Base-by-base conservation (phyloP, 2,113 vertebrate genomes). In the Todiramphus chloris region DNA sequence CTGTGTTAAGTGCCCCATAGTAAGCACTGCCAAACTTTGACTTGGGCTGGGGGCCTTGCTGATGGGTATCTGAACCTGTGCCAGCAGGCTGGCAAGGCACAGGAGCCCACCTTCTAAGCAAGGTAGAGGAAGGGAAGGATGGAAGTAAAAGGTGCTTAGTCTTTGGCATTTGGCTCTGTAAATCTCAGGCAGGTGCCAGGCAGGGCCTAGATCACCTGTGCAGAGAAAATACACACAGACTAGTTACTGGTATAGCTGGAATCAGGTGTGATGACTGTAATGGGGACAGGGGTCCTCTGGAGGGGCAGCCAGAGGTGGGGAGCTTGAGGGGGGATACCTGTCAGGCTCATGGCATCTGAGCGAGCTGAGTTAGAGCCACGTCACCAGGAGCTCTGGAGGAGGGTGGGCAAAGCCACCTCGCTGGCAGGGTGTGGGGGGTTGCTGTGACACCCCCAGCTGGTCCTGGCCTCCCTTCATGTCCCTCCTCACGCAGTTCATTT, bases 401-500 rank as follows among this genome's bases (percentile, higher is more conserved):
- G 41, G 19, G 64, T 21, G 41, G 35, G 28, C 70, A 85, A 66
- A 63, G 28, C 16, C 58, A 75, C 25, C 27, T 35, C 6, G 18
- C 11, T 1, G 2, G 68, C 13, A 37, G 58, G 51, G 24, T 1
- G 2, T 3, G 1, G 46, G 39, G 9, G 16, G 55, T 48, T 79
- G 62, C 78, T 63, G 25, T 43, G 67, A 56, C 39, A n/a, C 28
- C n/a, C 43, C 24, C 70, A 33, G 25, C 48, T 41, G 27, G 77
- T 33, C 60, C 55, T 0, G 0, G 30, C 53, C 82, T 73, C 21
- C 31, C 39, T 81, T 83, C 6, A 2, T 94, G 80, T 81, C 35
- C 35, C 48, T 95, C 60, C 73, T 95, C 87, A 84, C 24, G 6
- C 56, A 68, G 83, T 43, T 87, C 6, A 35, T 82, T 94, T 95